These are phyloP conservation scores for Pomatostomus ruficeps DNA, from an alignment of 2,113 vertebrate genomes.

Conservation along the genomic window DNA sequence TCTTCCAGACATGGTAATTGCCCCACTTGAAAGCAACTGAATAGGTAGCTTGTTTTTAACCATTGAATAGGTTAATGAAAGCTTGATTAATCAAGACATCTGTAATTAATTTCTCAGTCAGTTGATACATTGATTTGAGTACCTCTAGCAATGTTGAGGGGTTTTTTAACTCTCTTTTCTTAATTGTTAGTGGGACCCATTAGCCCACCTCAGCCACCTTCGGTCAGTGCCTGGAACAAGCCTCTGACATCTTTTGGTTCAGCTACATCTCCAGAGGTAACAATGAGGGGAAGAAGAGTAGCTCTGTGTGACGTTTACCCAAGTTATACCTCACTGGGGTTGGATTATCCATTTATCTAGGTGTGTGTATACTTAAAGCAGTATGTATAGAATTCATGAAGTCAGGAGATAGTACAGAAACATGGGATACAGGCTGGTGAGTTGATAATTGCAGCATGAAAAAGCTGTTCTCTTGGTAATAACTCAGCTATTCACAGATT, in stretches of 20 bases:
- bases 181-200: conserved; percentile 88
- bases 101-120: not conserved
- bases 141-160: not conserved
- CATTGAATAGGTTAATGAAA: not conserved
- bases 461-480: not conserved
- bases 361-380: fast-evolving
- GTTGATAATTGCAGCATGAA: not conserved
- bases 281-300: not conserved
- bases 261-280: conserved; percentile 83
- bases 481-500: not conserved
- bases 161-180: not conserved
- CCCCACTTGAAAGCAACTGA: not conserved
- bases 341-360: not conserved
- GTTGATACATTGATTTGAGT: not conserved
- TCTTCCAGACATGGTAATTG: not conserved
- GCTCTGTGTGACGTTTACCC: not conserved
- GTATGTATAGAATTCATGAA: not conserved
- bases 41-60: not conserved
- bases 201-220: conserved; percentile 92
- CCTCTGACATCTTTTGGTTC: conserved; percentile 94
- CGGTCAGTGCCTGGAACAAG: conserved; percentile 99
- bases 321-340: not conserved
- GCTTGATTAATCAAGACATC: not conserved
- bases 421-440: not conserved
- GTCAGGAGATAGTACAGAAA: not conserved